Base-by-base conservation (phyloP, 2,888 invertebrate species). In the Caenorhabditis panamensis region DNA sequence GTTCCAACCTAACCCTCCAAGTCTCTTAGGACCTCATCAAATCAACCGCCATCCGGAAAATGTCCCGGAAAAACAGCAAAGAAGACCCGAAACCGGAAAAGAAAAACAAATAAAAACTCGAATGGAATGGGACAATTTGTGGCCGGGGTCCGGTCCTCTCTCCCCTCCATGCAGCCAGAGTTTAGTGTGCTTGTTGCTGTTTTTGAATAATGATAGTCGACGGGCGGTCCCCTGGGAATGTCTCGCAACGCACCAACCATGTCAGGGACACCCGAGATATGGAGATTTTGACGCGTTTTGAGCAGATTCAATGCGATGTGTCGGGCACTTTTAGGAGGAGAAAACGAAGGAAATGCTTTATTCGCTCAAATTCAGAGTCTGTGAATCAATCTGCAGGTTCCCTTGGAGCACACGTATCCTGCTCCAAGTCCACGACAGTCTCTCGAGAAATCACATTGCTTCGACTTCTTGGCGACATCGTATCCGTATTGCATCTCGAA, bases 171-270 rank as follows among this genome's bases (percentile, higher is more conserved):
- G 49, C 63, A 11, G 49, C 1, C 8, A 37, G 31, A 22, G 47
- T 37, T 28, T 28, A 13, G 49, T 49, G 37, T 58, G 54, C 37
- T 56, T 72, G 72, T 72, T 63, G 72, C 72, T 63, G 63, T 72
- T 72, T 72, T 72, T 72, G 72, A 72, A 72, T 72, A 72, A 72
- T 72, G 72, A 72, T 72, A 56, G 71, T 71, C 49, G 66, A 8
- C 5, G 41, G 51, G 66, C 41, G 49, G 9, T 22, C 63, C 51
- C 63, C 13, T 31, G 63, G 63, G 63, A 51, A 62, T n/a, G n/a
- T n/a, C n/a, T n/a, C n/a, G n/a, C n/a, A 26, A 0, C 13, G 62
- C 28, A 16, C 26, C 18, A 13, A 36, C 13, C 51, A 28, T 51
- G 63, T 63, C 51, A 47, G n/a, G n/a, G 18, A 49, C 16, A 41